Evolutionary conservation across 2,888 invertebrate species (phyloP), one percentile per base, ranked within the genome.

Genomic region (Pycnomerus fuliginosus): DNA sequence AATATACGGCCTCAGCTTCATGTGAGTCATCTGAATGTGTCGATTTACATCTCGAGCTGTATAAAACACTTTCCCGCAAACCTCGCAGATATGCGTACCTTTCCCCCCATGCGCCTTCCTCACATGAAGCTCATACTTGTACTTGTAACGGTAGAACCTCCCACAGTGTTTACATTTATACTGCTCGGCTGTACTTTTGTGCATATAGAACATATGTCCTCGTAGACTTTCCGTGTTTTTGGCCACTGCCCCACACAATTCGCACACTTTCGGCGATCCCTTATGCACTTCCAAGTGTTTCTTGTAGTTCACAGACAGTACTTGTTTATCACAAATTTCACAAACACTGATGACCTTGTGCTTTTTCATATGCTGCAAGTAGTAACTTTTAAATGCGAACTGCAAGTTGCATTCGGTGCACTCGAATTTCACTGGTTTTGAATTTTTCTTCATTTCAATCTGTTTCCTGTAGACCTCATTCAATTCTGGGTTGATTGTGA

Each of bases 171-270:
- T 64, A 49, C 68, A 68, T 33, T 65, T 58, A 31, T 58, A 61
- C 11, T 55, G 44, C 10, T 55, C 51, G 3, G 59, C 54, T 7
- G 60, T 49, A 23, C 56, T 62, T 37, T 58, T 62, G 40, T 67
- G 68, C 39, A 62, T 58, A 38, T 67, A 62, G 33, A 64, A 62
- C 35, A 65, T 62, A 47, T 68, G 68, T 5, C 64, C 64, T 12
- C 63, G 48, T 33, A 68, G 49, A 50, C 67, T 65, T 35, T 64
- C 62, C 5, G 58, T 51, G 48, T 67, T 68, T 52, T 68, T 67
- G 23, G 60, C 63, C 15, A 58, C 55, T 13, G 56, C 58, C 5
- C 66, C 67, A 37, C 68, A 68, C 16, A 65, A 36, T 34, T 65
- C 55, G 41, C 65, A 65, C 2, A 55, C 42, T 33, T 56, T 52